phyloP scores from a whole-genome alignment of 2,797 vertebrate species.

The Sphenodon punctatus region DNA sequence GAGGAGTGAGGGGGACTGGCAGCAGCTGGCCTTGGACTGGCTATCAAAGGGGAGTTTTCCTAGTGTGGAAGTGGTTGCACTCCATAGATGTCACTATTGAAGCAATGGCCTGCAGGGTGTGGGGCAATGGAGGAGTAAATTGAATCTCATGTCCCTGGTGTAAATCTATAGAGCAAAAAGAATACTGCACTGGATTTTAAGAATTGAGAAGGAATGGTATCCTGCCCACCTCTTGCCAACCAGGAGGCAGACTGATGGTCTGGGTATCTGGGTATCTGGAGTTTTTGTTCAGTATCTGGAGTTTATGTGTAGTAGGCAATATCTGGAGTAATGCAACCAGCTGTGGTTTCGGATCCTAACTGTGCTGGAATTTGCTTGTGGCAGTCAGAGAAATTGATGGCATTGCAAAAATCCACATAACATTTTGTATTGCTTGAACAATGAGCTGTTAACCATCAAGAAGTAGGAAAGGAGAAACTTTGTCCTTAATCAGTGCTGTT shows the following conservation, averaged over 20 bases:
- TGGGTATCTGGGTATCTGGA: not conserved
- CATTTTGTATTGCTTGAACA: not conserved
- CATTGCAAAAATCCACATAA: not conserved
- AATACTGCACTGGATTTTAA: rapidly evolving
- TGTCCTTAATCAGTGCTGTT: not conserved
- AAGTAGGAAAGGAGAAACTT: not conserved
- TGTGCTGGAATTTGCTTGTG: slow-evolving; percentile 16
- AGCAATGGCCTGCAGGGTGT: slow-evolving; percentile 10
- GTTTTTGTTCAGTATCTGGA: not conserved
- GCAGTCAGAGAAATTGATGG: not conserved
- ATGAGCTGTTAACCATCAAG: not conserved
- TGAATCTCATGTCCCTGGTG: too few species aligned
- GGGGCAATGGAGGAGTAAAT: too few species aligned
- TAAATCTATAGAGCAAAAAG: too few species aligned
- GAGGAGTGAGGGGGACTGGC: too few species aligned
- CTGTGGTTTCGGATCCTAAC: not conserved
- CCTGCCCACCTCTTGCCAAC: not conserved
- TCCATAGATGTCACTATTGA: too few species aligned
- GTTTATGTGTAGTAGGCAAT: rapidly evolving
- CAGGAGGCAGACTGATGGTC: not conserved
- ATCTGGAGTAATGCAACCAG: not conserved
- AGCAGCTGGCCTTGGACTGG: too few species aligned
- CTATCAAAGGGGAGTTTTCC: too few species aligned
- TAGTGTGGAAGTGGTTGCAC: too few species aligned
- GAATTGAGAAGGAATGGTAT: not conserved